Evolutionary conservation across 1,140 invertebrate genomes (phyloP).

Genomic region (Diachasmimorpha longicaudata): DNA sequence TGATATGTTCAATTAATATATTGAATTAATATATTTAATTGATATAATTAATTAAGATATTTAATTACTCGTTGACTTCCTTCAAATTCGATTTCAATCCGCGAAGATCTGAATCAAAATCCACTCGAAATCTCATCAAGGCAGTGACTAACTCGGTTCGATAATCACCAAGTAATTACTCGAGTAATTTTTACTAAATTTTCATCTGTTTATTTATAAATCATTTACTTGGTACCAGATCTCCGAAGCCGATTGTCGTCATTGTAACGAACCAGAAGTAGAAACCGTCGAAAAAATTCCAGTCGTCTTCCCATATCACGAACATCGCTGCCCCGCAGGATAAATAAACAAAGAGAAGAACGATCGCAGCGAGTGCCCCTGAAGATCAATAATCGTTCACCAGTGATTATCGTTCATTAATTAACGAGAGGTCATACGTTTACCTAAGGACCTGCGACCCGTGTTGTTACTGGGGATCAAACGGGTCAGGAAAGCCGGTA

Average conservation of each 20-base stretch:
- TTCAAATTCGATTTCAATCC: too few species aligned
- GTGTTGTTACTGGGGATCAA: slow-evolving; percentile 43
- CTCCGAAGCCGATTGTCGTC: slow-evolving; percentile 93
- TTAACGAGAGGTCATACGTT: too few species aligned
- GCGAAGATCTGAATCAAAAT: too few species aligned
- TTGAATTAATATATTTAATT: too few species aligned
- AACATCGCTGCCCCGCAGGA: slow-evolving; percentile 78
- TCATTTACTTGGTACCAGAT: slow-evolving; percentile 82
- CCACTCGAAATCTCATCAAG: too few species aligned
- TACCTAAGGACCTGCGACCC: slow-evolving; percentile 46
- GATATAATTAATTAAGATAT: too few species aligned
- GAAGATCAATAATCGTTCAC: neutral
- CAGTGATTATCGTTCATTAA: neutral
- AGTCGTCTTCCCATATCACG: slow-evolving; percentile 82
- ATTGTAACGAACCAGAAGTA: slow-evolving; percentile 96
- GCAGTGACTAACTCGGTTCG: too few species aligned
- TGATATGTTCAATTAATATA: too few species aligned
- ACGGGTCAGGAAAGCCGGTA: slow-evolving; percentile 33
- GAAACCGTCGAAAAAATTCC: slow-evolving; percentile 91
- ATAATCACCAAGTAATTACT: too few species aligned
- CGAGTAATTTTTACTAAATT: too few species aligned
- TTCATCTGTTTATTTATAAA: too few species aligned
- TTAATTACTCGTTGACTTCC: too few species aligned
- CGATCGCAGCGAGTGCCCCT: slow-evolving; percentile 72
- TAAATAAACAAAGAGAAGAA: slow-evolving; percentile 78